Base-by-base conservation (phyloP, 2,113 vertebrate genomes). In the Alethe castanea region DNA sequence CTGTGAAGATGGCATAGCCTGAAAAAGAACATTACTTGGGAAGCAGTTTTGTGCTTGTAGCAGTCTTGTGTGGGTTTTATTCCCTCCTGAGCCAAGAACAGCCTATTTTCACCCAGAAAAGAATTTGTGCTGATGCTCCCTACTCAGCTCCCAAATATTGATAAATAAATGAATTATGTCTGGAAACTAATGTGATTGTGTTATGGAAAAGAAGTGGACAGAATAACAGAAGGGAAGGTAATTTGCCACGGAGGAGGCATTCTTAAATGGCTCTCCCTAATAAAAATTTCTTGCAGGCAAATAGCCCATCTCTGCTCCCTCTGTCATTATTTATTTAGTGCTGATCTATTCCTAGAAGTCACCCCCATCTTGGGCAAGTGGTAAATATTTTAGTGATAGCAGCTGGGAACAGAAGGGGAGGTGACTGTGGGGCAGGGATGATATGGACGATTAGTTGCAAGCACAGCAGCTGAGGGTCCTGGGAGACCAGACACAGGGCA, bases 241-340 rank as follows among this genome's bases (percentile, higher is more conserved):
- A 88, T 90, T 70, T 88, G 23, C 61, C 12, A 17, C 9, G 64
- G 36, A 83, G 23, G 12, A 84, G 40, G 15, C 15, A 13, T 88
- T 85, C 72, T 84, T 88, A 86, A 90, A 81, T 91, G 59, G 47
- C 25, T 89, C 29, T 67, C 86, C 53, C 81, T 81, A 35, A 88
- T 74, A 86, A 88, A 78, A 94, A 69, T 62, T 62, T 88, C 65
- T 79, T 72, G 36, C 65, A 92, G 66, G 25, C 67, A 83, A 84
- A 79, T 67, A 50, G 69, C 45, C 47, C 5, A 9, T 54, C 33
- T 86, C 79, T 90, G 26, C 14, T 60, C 50, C 54, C 19, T 84
- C 28, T 59, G 47, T 73, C 79, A 95, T 97, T 92, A 96, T 62
- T 96, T 93, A 96, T 95, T 94, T 91, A 96, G 52, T 36, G 26